These are phyloP conservation scores for Odocoileus virginianus DNA, from an alignment of 2,113 vertebrate genomes.

Conservation along the genomic window DNA sequence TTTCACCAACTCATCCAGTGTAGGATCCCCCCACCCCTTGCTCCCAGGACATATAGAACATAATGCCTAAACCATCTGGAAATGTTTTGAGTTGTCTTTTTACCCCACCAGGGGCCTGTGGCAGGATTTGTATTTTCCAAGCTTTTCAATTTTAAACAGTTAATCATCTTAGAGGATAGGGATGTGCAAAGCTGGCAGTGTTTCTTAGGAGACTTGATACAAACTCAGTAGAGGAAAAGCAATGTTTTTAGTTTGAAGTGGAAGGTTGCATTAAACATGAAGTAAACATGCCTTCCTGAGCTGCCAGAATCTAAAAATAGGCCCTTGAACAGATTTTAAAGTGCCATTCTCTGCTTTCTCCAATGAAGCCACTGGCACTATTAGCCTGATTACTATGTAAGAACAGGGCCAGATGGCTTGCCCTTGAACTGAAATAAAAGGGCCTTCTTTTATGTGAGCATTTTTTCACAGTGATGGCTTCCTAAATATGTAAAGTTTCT, in stretches of 20 bases:
- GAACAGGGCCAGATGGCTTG: slow-evolving; percentile 47
- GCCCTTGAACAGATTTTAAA: slow-evolving; percentile 46
- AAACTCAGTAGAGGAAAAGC: slow-evolving; percentile 47
- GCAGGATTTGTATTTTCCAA: slow-evolving; percentile 55
- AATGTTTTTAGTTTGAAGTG: slow-evolving; percentile 57
- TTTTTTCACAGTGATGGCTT: slow-evolving; percentile 1
- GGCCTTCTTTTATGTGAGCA: slow-evolving; percentile 7
- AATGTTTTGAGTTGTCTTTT: slow-evolving; percentile 56
- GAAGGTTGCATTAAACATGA: slow-evolving; percentile 62
- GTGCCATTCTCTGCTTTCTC: slow-evolving; percentile 31
- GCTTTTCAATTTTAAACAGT: slow-evolving; percentile 62
- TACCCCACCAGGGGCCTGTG: slow-evolving; percentile 45
- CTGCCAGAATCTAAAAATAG: slow-evolving; percentile 41
- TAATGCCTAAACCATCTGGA: slow-evolving; percentile 60
- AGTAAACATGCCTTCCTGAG: slow-evolving; percentile 47
- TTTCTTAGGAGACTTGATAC: slow-evolving; percentile 42
- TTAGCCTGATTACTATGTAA: slow-evolving; percentile 35
- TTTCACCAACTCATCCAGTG: background rate
- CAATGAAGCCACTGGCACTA: slow-evolving; percentile 2
- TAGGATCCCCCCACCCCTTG: background rate
- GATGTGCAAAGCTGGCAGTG: slow-evolving; percentile 44
- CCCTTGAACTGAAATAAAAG: slow-evolving; percentile 57
- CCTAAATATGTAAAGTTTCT: background rate
- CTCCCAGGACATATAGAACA: slow-evolving; percentile 29
- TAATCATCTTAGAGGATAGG: slow-evolving; percentile 60